phyloP scores from a whole-genome alignment of 2,888 invertebrate genomes.

The Frankliniella fusca region DNA sequence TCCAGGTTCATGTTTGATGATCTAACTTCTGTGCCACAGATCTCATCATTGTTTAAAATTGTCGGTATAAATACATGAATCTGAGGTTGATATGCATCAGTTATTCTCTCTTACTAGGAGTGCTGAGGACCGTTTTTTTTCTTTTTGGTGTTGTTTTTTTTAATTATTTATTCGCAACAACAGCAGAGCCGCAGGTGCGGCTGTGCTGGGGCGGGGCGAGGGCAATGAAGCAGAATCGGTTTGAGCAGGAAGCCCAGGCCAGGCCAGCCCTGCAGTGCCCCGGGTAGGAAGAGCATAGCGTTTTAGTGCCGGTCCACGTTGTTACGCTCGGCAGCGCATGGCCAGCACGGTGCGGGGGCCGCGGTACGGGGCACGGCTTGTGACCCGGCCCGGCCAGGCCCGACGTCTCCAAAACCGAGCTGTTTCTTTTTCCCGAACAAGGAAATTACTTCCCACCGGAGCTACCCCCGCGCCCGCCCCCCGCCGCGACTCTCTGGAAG shows the following conservation, averaged over 20 bases:
- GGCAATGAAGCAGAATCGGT: background rate
- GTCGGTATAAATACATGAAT: no score
- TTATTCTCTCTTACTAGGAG: background rate
- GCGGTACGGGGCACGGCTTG: background rate
- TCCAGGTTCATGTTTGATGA: no score
- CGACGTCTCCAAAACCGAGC: background rate
- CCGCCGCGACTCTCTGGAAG: no score
- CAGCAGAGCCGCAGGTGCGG: background rate
- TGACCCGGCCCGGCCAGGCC: background rate
- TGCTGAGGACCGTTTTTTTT: background rate
- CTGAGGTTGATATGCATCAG: no score
- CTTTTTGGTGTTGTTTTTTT: background rate
- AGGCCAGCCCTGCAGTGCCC: background rate
- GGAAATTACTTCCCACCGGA: background rate
- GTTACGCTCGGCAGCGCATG: background rate
- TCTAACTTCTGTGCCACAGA: no score
- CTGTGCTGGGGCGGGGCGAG: background rate
- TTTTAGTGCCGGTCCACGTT: conserved; percentile 5
- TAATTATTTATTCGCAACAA: background rate
- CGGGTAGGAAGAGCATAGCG: conserved; percentile 10
- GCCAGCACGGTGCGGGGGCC: background rate
- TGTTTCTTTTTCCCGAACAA: background rate
- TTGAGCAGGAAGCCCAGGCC: background rate
- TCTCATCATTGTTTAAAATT: no score
- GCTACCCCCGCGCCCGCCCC: background rate